Base-by-base conservation (phyloP, 2,797 vertebrate genomes). In the Manis pentadactyla region DNA sequence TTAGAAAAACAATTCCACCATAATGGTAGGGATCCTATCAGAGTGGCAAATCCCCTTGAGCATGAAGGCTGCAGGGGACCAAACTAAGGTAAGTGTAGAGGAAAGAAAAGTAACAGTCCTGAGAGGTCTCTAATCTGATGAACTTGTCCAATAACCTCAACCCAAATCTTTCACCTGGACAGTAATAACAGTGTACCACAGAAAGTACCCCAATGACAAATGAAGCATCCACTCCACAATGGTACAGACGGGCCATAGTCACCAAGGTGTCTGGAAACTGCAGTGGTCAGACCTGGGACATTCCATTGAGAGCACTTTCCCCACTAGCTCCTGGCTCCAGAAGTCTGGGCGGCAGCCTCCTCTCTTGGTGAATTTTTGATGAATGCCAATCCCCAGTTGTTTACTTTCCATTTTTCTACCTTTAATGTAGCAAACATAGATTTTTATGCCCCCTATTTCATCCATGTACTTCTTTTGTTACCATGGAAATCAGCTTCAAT, bases 321-420 rank as follows among this genome's bases (percentile, higher is more conserved):
- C 64, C 73, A 4, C n/a, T 42, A 49, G 15, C 46, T 71, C n/a
- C 27, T 2, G 51, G 71, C 8, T 61, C 4, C 3, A 37, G 57
- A 42, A 12, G 4, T 71, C 53, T 86, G 10, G 4, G 79, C 63
- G 63, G 78, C 31, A 57, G 53, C 59, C 15, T 57, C 31, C 82
- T 75, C 75, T 64, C 78, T 87, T 34, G 14, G 95, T 95, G 57
- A n/a, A n/a, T n/a, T n/a, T n/a, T n/a, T n/a, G n/a, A n/a, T n/a
- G n/a, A n/a, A n/a, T n/a, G n/a, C n/a, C n/a, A n/a, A n/a, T n/a
- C n/a, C n/a, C n/a, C n/a, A n/a, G n/a, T n/a, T n/a, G n/a, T n/a
- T n/a, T n/a, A n/a, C n/a, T n/a, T n/a, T n/a, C n/a, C n/a, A n/a
- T n/a, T n/a, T n/a, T n/a, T n/a, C n/a, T n/a, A n/a, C n/a, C n/a